Evolutionary conservation across 1,140 invertebrate genomes (phyloP), one percentile per base, ranked within the genome.

Genomic region (Acromyrmex charruanus): DNA sequence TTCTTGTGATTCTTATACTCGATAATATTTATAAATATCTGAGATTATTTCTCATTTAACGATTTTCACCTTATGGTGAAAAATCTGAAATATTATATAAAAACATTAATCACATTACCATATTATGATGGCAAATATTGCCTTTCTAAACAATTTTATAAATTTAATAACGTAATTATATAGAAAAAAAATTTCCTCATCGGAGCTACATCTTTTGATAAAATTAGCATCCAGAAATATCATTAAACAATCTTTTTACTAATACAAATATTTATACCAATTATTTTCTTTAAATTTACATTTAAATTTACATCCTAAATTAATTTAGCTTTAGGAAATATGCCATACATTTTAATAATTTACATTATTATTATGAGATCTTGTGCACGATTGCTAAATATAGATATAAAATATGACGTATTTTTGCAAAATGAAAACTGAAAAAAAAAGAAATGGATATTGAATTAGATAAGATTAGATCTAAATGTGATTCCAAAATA

Each of bases 311-410:
- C 4, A n/a, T 51, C 28, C 3, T 35, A 28, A 25, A 25, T 25
- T 25, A 25, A 25, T 1, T 25, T 25, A 21, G 4, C 55, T 18
- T 68, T 35, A 4, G 51, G 18, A 53, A 68, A 39, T 39, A 21
- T 25, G 16, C 51, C 16, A 12, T 66, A 77, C 6, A 14, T 80
- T 68, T 80, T 80, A 31, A 58, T 75, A 39, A 39, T 16, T 68
- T 80, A 31, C 39, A 53, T 16, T 16, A 21, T 18, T 44, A 49
- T 44, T 44, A 18, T 49, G 18, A 14, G 61, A 21, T 0, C 10
- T 2, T 12, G 18, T 10, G 3, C 14, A 51, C 35, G 39, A 10
- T 66, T n/a, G 6, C 18, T 61, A 25, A 39, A 21, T n/a, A n/a
- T 66, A 79, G 2, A 53, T 31, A 6, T 80, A 35, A 39, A 39